Conservation (phyloP, 1,140 invertebrate species). For the Cydia pomonella region DNA sequence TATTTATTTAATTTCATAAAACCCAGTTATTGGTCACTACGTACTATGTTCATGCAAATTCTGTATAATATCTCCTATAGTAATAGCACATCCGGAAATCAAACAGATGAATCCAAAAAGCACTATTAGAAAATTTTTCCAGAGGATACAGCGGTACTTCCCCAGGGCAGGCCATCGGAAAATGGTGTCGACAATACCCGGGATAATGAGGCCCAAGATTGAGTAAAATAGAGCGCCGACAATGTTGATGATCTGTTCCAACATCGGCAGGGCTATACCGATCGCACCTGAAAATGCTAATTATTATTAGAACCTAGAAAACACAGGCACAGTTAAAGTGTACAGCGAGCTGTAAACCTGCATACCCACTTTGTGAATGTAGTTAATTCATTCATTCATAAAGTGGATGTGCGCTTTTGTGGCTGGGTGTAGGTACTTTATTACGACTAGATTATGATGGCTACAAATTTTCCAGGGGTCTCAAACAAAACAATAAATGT, state of each 20-base stretch:
- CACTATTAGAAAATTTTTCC: conserved; percentile 84
- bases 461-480: too few relatives aligned
- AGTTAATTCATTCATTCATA: too few relatives aligned
- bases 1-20: too few relatives aligned
- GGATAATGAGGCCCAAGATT: conserved; percentile 90
- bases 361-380: too few relatives aligned
- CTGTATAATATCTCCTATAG: conserved; percentile 61
- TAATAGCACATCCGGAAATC: conserved; percentile 80
- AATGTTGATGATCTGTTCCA: conserved; percentile 94
- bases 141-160: conserved; percentile 83
- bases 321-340: too few relatives aligned
- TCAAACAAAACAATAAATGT: too few relatives aligned
- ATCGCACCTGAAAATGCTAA: conserved; percentile 83
- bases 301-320: not conserved
- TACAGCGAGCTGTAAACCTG: too few relatives aligned
- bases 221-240: conserved; percentile 94
- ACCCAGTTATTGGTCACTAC: not conserved
- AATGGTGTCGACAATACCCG: conserved; percentile 90
- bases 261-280: conserved; percentile 87
- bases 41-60: conserved; percentile 46
- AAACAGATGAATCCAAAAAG: conserved; percentile 84
- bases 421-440: too few relatives aligned
- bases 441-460: too few relatives aligned
- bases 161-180: conserved; percentile 85
- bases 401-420: too few relatives aligned